Evolutionary conservation across 2,113 vertebrate species (phyloP).

Genomic region (Neogale vison): DNA sequence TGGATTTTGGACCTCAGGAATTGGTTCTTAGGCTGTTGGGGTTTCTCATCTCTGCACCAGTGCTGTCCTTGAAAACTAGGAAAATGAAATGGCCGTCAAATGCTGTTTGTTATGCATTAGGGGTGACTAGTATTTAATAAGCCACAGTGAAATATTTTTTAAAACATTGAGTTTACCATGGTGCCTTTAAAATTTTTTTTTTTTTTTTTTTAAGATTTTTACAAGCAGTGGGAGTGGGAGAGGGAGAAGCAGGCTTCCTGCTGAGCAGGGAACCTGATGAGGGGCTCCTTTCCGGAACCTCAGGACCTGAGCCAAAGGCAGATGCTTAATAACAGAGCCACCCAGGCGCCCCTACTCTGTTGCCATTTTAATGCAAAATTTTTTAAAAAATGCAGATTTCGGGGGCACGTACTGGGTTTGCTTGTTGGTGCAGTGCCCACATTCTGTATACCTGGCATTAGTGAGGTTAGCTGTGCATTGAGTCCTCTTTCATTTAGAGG

Average conservation of each 20-base stretch:
- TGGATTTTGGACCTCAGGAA: background rate
- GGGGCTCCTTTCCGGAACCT: too few relatives aligned
- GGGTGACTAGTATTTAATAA: conserved; percentile 13
- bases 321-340: too few relatives aligned
- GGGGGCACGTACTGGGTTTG: background rate
- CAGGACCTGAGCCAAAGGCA: too few relatives aligned
- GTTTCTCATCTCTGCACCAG: background rate
- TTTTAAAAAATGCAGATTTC: background rate
- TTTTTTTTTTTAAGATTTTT: too few relatives aligned
- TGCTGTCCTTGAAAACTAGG: background rate
- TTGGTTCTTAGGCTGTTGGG: background rate
- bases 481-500: background rate
- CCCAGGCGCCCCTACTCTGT: background rate
- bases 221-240: too few relatives aligned
- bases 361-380: conserved; percentile 18
- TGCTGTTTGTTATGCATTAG: background rate
- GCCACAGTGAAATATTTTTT: background rate
- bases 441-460: background rate
- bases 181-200: background rate
- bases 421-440: background rate
- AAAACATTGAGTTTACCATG: background rate
- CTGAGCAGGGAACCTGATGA: too few relatives aligned
- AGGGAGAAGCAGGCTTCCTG: too few relatives aligned
- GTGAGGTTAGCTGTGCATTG: background rate
- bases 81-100: background rate